Evolutionary conservation across 2,113 vertebrate genomes (phyloP), one percentile per base, ranked within the genome.

Genomic region (Propithecus coquereli): DNA sequence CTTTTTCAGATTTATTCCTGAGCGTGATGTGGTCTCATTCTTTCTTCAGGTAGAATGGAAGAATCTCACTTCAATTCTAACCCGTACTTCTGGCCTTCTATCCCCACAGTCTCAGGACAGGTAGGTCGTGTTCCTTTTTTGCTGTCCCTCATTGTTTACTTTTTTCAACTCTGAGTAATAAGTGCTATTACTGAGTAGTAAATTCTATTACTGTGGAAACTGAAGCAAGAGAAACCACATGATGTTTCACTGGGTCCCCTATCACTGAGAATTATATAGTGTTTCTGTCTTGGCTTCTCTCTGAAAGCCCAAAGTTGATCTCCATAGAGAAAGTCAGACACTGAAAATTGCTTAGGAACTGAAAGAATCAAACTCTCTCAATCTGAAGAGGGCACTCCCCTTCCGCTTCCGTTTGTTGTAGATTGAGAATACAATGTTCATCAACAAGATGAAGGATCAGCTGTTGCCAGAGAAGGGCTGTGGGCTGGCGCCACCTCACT

Each of bases 31-130:
- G 77, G 18, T 97, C 85, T 90, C n/a, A 97, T 71, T 94, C 71
- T 98, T 70, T 63, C 98, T 98, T 90, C 98, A 99, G 99, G 99
- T 99, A 99, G 99, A 98, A 99, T 99, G 99, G 99, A 99, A 98
- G 99, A 99, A 98, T 99, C 99, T 99, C 99, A 99, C 98, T 99
- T 99, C 98, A 99, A 99, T 98, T 99, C 99, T 96, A 99, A 99
- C 65, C 99, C 99, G 1, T 99, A 99, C 98, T 99, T 99, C 98
- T 99, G 99, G 99, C 99, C 99, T 97, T 99, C 99, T 32, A 99
- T 99, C 94, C 99, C 99, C 90, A 99, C 99, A 6, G 99, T 99
- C 95, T 99, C 99, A 76, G 99, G 99, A 98, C 99, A 99, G 99
- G 99, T 99, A 98, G 98, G 98, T 94, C 57, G 20, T 57, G 27